Conservation (phyloP, 1,140 invertebrate genomes). For the Euura lappo region DNA sequence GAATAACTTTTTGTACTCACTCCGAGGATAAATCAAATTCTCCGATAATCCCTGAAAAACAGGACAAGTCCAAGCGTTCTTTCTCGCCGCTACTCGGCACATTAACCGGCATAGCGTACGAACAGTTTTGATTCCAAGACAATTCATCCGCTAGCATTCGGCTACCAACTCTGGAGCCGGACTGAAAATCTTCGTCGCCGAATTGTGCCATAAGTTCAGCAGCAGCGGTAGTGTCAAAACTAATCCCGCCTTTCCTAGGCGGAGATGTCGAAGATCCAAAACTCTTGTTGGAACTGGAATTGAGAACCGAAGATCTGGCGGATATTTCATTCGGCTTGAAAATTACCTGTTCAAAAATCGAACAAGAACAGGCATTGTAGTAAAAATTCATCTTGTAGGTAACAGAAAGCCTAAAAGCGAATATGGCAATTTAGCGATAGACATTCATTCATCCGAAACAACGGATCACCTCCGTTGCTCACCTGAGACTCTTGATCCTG, state of each 20-base stretch:
- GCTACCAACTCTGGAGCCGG: slow-evolving; percentile 39
- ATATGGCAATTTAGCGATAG: slow-evolving; percentile 9
- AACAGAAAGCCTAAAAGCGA: slow-evolving; percentile 7
- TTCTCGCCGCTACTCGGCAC: slow-evolving; percentile 28
- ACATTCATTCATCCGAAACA: slow-evolving; percentile 6
- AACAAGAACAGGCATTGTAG: slow-evolving; percentile 7
- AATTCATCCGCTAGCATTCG: slow-evolving; percentile 44
- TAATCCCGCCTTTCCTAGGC: slow-evolving; percentile 28
- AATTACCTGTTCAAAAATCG: slow-evolving; percentile 30
- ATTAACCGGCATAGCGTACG: slow-evolving; percentile 25
- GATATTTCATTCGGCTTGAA: slow-evolving; percentile 52
- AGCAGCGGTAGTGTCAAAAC: slow-evolving; percentile 33
- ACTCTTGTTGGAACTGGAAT: slow-evolving; percentile 29
- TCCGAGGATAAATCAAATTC: slow-evolving; percentile 45
- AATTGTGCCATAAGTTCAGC: slow-evolving; percentile 45
- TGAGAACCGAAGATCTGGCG: slow-evolving; percentile 46
- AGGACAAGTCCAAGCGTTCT: slow-evolving; percentile 41
- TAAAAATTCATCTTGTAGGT: no score
- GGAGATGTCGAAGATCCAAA: slow-evolving; percentile 19
- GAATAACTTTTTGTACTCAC: slow-evolving; percentile 25
- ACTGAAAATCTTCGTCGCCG: slow-evolving; percentile 45
- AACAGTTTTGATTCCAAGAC: slow-evolving; percentile 39
- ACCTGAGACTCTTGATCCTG: no score
- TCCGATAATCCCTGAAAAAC: slow-evolving; percentile 53
- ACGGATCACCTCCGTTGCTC: slow-evolving; percentile 20